A percentile compares a stretch with the other conserved stretches of the same genome.
phyloP scores from a whole-genome alignment of 2,797 vertebrate genomes.

The Uromys caudimaculatus region DNA sequence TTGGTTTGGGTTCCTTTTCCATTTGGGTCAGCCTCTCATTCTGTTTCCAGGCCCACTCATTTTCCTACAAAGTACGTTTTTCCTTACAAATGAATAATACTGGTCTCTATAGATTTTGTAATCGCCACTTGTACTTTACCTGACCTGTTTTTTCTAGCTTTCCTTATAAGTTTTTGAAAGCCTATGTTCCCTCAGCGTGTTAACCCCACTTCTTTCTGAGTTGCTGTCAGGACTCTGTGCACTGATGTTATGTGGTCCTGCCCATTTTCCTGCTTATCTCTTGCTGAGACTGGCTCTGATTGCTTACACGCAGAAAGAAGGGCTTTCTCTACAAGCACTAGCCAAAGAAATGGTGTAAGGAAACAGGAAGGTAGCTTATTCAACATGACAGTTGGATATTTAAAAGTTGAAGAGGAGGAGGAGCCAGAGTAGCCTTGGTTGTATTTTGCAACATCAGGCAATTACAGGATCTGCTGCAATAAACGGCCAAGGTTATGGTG shows the following conservation, averaged over 20 bases:
- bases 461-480: conserved; percentile 70
- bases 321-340: conserved; percentile 33
- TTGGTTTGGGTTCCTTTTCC: not conserved
- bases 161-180: conserved; percentile 5
- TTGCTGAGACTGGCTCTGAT: not conserved
- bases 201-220: conserved; percentile 25
- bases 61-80: not conserved
- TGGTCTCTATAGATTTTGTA: not conserved
- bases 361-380: conserved; percentile 65
- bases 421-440: conserved; percentile 50
- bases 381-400: conserved; percentile 59
- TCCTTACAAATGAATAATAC: not conserved
- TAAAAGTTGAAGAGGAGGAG: conserved; percentile 29
- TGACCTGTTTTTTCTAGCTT: not conserved
- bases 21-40: not conserved
- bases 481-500: conserved; percentile 78
- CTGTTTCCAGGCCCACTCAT: not conserved
- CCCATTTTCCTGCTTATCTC: conserved; percentile 9
- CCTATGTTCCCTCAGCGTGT: not conserved
- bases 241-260: not conserved
- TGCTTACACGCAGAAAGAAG: conserved; percentile 8
- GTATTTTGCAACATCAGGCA: conserved; percentile 75
- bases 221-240: not conserved
- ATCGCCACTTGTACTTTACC: not conserved
- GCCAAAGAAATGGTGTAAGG: conserved; percentile 37